phyloP scores from a whole-genome alignment of 1,140 invertebrate species.

The Atta cephalotes region DNA sequence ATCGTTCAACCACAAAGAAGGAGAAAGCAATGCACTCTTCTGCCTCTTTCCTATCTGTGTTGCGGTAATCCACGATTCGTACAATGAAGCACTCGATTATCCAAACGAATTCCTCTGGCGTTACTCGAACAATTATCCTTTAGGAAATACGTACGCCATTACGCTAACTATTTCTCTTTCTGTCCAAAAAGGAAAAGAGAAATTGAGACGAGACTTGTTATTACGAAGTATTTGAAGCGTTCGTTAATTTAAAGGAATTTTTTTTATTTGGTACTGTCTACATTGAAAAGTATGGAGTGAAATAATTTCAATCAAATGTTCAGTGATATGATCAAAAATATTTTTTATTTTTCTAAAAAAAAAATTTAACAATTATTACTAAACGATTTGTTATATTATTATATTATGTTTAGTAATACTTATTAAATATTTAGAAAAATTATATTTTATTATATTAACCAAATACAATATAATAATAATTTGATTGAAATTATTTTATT shows the following conservation, averaged over 20 bases:
- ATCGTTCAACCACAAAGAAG: conserved; percentile 43
- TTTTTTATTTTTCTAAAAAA: no score
- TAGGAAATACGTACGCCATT: background rate
- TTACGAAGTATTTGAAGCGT: background rate
- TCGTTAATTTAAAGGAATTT: background rate
- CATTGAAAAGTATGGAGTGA: no score
- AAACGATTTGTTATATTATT: no score
- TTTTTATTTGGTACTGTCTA: background rate
- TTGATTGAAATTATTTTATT: no score
- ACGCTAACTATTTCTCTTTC: background rate
- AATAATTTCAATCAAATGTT: no score
- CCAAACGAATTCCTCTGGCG: background rate
- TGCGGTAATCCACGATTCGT: background rate
- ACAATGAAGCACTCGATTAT: background rate
- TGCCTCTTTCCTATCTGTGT: background rate
- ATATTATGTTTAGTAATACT: no score
- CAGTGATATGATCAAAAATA: no score
- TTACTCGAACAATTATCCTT: background rate
- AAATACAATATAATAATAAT: no score
- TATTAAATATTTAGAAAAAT: no score
- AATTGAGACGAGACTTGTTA: background rate
- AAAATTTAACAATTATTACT: no score
- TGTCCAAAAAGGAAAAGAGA: background rate
- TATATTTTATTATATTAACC: no score
- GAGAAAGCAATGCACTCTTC: conserved; percentile 40